Percentiles rank a stretch among this genome's conserved stretches.
Conservation (phyloP, 2,888 invertebrate species). For the Brachynemurus nebulosus region DNA sequence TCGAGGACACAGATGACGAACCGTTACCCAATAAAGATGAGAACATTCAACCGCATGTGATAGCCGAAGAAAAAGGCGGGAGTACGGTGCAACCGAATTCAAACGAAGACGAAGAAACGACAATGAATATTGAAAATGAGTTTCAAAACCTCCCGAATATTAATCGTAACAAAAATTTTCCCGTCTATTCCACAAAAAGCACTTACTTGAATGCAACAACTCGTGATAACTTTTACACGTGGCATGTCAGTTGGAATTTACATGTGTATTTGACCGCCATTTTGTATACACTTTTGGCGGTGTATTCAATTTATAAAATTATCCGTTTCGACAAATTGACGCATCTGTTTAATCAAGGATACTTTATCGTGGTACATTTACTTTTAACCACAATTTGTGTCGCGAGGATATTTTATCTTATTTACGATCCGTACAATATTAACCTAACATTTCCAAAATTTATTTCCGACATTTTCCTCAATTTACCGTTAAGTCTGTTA, state of each 20-base stretch:
- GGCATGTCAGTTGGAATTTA: slow-evolving; percentile 82
- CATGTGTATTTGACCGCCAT: slow-evolving; percentile 81
- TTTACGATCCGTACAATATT: slow-evolving; percentile 88
- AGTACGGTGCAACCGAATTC: slow-evolving; percentile 15
- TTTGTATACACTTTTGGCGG: slow-evolving; percentile 68
- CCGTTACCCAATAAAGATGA: slow-evolving; percentile 27
- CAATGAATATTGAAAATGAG: slow-evolving; percentile 23
- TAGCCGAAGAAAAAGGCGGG: slow-evolving; percentile 12
- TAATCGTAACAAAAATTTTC: slow-evolving; percentile 27
- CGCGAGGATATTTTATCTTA: slow-evolving; percentile 71
- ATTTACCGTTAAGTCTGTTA: slow-evolving; percentile 73
- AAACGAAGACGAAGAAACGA: slow-evolving; percentile 25
- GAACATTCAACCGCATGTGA: slow-evolving; percentile 21
- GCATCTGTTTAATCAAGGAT: slow-evolving; percentile 74
- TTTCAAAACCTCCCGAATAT: slow-evolving; percentile 46
- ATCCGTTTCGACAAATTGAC: slow-evolving; percentile 75
- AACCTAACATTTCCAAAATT: slow-evolving; percentile 61
- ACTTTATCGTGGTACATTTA: slow-evolving; percentile 74
- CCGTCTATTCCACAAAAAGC: slow-evolving; percentile 14
- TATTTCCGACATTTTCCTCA: slow-evolving; percentile 67
- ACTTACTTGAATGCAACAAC: slow-evolving; percentile 24
- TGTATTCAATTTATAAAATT: slow-evolving; percentile 75
- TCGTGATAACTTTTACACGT: slow-evolving; percentile 35
- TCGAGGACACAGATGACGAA: slow-evolving; percentile 21
- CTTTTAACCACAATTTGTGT: slow-evolving; percentile 71